phyloP scores from a whole-genome alignment of 2,113 vertebrate species.

The Ia io region DNA sequence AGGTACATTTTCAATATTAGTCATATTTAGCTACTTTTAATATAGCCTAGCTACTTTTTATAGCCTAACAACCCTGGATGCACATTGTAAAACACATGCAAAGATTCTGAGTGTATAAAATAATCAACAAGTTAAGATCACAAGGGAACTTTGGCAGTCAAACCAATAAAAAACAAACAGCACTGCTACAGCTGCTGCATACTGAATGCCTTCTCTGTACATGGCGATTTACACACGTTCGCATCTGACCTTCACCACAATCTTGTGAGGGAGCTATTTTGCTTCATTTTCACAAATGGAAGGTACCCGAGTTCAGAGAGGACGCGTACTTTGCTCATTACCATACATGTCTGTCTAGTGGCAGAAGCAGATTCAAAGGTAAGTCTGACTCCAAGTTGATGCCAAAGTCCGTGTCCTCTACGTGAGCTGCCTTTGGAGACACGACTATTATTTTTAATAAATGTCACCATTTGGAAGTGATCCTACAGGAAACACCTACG shows the following conservation, averaged over 20 bases:
- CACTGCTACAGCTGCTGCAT: neutral
- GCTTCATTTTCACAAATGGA: constrained; percentile 3
- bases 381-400: neutral
- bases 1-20: constrained; percentile 37
- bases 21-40: constrained; percentile 37
- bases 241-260: neutral
- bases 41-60: constrained; percentile 33
- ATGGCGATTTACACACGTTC: neutral
- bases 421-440: neutral
- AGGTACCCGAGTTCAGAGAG: neutral
- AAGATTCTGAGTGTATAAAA: constrained; percentile 4
- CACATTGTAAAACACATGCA: constrained; percentile 20
- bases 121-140: constrained; percentile 49
- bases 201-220: neutral
- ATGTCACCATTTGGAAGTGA: neutral
- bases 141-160: neutral
- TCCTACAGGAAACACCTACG: neutral
- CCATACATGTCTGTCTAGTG: neutral
- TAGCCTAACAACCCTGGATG: constrained; percentile 6
- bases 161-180: neutral
- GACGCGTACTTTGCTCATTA: neutral
- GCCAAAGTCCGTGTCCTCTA: neutral
- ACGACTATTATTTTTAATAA: neutral
- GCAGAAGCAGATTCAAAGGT: constrained; percentile 12
- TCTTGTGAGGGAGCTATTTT: neutral